Conservation (phyloP, 2,113 vertebrate species). For the Leptobrachium ailaonicum region DNA sequence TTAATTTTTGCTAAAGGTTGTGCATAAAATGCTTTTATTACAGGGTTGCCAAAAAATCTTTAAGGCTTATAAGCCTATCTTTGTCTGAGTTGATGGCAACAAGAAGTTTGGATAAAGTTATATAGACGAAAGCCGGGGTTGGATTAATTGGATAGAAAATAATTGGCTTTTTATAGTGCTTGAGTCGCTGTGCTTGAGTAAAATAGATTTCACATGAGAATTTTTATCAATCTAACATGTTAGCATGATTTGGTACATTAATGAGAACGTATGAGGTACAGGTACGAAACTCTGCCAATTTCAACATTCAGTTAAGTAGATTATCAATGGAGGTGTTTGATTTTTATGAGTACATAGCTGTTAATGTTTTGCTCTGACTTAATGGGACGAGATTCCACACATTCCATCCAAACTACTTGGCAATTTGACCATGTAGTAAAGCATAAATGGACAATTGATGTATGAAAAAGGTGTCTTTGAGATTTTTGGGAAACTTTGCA, state of each 20-base stretch:
- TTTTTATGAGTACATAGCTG: background rate
- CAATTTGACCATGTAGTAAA: background rate
- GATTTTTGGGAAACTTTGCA: too few species aligned
- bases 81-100: constrained; percentile 61
- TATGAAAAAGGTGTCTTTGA: background rate
- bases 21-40: constrained; percentile 61
- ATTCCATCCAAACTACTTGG: background rate
- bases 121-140: constrained; percentile 55
- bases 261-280: background rate
- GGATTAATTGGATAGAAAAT: constrained; percentile 70
- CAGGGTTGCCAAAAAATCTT: constrained; percentile 65
- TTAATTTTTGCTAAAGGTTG: constrained; percentile 66
- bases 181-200: constrained; percentile 53
- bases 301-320: background rate
- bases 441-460: background rate
- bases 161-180: constrained; percentile 63
- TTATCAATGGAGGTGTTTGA: background rate
- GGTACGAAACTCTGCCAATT: background rate
- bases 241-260: background rate
- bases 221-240: background rate
- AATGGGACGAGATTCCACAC: background rate
- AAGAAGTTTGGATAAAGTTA: constrained; percentile 69
- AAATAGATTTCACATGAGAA: constrained; percentile 55
- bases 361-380: constrained; percentile 2
- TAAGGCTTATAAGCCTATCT: constrained; percentile 65